Conservation (phyloP, 2,797 vertebrate species). For the Antennarius maculatus region DNA sequence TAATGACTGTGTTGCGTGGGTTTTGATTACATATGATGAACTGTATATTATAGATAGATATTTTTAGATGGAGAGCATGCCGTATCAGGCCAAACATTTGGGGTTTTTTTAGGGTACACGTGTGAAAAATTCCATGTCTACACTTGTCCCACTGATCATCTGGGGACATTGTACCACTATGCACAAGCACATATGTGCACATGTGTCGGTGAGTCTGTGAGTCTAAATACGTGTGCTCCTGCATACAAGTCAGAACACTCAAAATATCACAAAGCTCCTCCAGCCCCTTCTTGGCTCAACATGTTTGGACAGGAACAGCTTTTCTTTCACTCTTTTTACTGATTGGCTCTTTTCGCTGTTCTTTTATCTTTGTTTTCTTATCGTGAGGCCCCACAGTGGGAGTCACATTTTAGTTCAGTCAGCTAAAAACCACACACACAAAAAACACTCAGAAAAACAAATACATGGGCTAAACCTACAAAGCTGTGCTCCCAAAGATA, state of each 20-base stretch:
- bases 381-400: constrained; percentile 39
- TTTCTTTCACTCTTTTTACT: constrained; percentile 44
- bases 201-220: constrained; percentile 33
- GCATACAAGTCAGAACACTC: constrained; percentile 46
- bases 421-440: constrained; percentile 42
- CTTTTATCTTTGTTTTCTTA: constrained; percentile 60
- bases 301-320: constrained; percentile 50
- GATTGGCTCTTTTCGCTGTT: constrained; percentile 28
- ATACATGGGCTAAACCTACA: constrained; percentile 16
- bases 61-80: neutral
- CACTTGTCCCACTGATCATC: constrained; percentile 3
- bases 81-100: neutral
- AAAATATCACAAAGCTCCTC: constrained; percentile 46
- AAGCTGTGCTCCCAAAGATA: constrained; percentile 22
- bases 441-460: constrained; percentile 20
- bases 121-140: constrained; percentile 1
- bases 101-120: neutral
- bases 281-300: constrained; percentile 44
- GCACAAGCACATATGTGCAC: constrained; percentile 13
- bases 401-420: constrained; percentile 52
- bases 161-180: constrained; percentile 10
- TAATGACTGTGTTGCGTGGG: neutral
- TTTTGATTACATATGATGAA: neutral
- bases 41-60: neutral
- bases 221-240: constrained; percentile 23